Evolutionary conservation across 1,140 invertebrate species (phyloP).

Genomic region (Zaprionus africanus): DNA sequence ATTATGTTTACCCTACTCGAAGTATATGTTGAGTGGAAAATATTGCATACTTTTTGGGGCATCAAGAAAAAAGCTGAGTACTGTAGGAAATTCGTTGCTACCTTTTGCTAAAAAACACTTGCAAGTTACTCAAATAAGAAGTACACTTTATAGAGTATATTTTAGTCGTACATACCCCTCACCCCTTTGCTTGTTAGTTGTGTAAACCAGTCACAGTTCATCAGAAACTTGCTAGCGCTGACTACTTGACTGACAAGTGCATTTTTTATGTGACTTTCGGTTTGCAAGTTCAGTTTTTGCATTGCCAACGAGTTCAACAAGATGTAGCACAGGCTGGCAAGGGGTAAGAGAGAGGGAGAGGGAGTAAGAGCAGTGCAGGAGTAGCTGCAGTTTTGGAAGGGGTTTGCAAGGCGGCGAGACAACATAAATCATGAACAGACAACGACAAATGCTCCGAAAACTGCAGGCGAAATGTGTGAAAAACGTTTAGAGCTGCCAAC

Average conservation of each 20-base stretch:
- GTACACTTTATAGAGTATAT: neutral
- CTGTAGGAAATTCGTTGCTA: neutral
- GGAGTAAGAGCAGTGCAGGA: neutral
- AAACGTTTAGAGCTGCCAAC: slow-evolving; percentile 51
- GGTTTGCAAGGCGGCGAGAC: slow-evolving; percentile 47
- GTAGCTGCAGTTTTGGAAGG: slow-evolving; percentile 19
- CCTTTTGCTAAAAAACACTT: neutral
- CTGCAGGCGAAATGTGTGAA: slow-evolving; percentile 43
- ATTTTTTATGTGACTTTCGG: slow-evolving; percentile 57
- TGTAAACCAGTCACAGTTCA: slow-evolving; percentile 46
- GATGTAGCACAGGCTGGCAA: neutral
- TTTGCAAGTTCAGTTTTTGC: slow-evolving; percentile 38
- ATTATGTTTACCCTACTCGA: neutral
- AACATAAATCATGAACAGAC: slow-evolving; percentile 81
- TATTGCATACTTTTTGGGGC: neutral
- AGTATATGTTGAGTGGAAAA: neutral
- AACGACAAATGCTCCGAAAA: slow-evolving; percentile 50
- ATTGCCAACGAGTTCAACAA: slow-evolving; percentile 32
- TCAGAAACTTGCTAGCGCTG: slow-evolving; percentile 51
- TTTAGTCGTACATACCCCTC: neutral
- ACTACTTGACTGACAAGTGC: slow-evolving; percentile 72
- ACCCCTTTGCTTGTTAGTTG: slow-evolving; percentile 19
- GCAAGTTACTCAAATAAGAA: no score
- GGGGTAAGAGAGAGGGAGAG: neutral
- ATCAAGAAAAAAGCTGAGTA: neutral